Evolutionary conservation across 2,888 invertebrate species (phyloP).

Genomic region (Axea sp.): DNA sequence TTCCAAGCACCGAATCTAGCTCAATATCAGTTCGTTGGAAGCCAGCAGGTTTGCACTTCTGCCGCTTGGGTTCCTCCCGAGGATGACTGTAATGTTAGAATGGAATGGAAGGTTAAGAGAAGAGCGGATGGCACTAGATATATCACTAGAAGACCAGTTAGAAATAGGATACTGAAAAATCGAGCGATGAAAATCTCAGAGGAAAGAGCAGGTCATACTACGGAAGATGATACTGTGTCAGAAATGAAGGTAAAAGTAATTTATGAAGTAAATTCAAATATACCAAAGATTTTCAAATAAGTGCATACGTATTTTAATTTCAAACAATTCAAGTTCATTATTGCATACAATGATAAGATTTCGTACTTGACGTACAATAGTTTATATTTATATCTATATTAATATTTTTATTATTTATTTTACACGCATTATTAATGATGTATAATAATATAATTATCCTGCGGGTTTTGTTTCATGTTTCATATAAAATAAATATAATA

Average conservation of each 20-base stretch:
- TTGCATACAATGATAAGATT: too few relatives aligned
- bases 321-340: too few relatives aligned
- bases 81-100: conserved; percentile 77
- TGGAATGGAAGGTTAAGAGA: conserved; percentile 89
- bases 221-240: conserved; percentile 89
- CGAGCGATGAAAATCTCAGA: conserved; percentile 84
- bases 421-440: too few relatives aligned
- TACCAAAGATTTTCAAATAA: too few relatives aligned
- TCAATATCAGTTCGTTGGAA: conserved; percentile 82
- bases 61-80: conserved; percentile 69
- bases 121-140: conserved; percentile 88
- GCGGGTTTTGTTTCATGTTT: too few relatives aligned
- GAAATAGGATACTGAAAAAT: conserved; percentile 84
- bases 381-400: too few relatives aligned
- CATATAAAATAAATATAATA: too few relatives aligned
- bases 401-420: too few relatives aligned
- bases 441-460: too few relatives aligned
- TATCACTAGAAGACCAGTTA: conserved; percentile 86
- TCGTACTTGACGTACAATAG: too few relatives aligned
- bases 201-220: conserved; percentile 84
- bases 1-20: conserved; percentile 82
- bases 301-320: too few relatives aligned
- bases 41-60: conserved; percentile 80
- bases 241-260: conserved; percentile 87
- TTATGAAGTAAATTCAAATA: too few relatives aligned